Evolutionary conservation across 1,140 invertebrate genomes (phyloP).

Genomic region (Aleiodes sp.): DNA sequence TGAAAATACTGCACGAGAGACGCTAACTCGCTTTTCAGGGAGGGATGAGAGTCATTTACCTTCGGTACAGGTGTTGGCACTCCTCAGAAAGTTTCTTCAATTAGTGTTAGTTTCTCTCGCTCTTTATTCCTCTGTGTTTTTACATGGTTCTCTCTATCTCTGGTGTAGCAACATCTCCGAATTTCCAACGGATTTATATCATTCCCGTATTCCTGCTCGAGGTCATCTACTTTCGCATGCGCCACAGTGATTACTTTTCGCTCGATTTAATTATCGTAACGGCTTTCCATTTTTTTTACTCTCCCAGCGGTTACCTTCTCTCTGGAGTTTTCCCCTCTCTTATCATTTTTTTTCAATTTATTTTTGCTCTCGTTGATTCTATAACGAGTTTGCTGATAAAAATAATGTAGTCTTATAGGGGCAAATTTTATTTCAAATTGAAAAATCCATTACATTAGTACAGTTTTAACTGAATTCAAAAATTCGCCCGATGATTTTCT

Average conservation of each 20-base stretch:
- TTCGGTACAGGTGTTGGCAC: slow-evolving; percentile 24
- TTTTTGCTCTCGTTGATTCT: background rate
- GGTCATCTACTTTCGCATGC: background rate
- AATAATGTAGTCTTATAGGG: too few relatives aligned
- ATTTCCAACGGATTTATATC: background rate
- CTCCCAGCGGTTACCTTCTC: background rate
- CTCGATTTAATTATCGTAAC: slow-evolving; percentile 7
- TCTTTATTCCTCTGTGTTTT: background rate
- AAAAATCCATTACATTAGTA: too few relatives aligned
- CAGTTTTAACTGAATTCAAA: too few relatives aligned
- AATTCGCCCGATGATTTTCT: too few relatives aligned
- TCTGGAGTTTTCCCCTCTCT: background rate
- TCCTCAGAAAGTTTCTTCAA: slow-evolving; percentile 23
- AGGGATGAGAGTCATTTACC: slow-evolving; percentile 27
- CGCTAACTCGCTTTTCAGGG: slow-evolving; percentile 13
- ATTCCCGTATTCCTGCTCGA: background rate
- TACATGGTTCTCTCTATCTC: background rate
- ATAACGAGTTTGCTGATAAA: too few relatives aligned
- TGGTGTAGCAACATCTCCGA: background rate
- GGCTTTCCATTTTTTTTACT: background rate
- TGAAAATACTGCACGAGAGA: background rate
- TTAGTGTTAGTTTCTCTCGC: background rate
- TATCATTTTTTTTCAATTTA: background rate
- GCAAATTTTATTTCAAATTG: too few relatives aligned
- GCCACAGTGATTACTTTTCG: background rate